Base-by-base conservation (phyloP, 1,140 invertebrate species). In the Drosophila burlai region DNA sequence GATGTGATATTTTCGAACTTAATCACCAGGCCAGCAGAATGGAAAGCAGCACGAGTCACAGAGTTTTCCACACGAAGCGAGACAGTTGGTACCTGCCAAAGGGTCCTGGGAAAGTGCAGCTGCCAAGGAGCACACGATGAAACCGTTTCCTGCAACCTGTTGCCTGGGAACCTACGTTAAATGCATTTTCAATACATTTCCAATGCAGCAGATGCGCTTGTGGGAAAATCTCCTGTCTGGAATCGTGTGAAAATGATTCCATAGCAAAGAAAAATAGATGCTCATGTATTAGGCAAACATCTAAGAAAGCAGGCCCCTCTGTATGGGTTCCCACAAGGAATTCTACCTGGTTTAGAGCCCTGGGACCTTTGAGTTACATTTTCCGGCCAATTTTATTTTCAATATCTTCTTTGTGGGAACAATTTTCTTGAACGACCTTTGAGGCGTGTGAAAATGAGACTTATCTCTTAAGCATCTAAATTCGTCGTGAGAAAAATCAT, bases 211-310 rank as follows among this genome's bases (percentile, higher is more conserved):
- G 8, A 11, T 16, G 18, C 10, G 18, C 26, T 10, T 40, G 75
- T 78, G 76, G 52, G 76, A 78, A 78, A 63, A 15, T 61, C 2
- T 38, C 24, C 24, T 34, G 24, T 52, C 29, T 9, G 11, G 9
- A 9, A 66, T 76, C 74, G 61, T 77, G 75, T 45, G 75, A 77
- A 77, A 68, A 47, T 62, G 18, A 11, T 26, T 43, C 11, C 24
- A 21, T 46, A 52, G 21, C 24, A 8, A 11, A n/a, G 34, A 36
- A 62, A 57, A 61, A 21, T 29, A 15, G 18, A 45, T 18, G 52
- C 18, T 62, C 16, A 15, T n/a, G 5, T 0, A 69, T 18, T 40
- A 78, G 75, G 76, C 18, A 11, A 61, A 34, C 76, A 78, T 47
- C 3, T 54, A 2, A 15, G 16, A 10, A 1, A 58, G 49, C 2